phyloP scores from a whole-genome alignment of 2,113 vertebrate species.

The Rattus rattus region DNA sequence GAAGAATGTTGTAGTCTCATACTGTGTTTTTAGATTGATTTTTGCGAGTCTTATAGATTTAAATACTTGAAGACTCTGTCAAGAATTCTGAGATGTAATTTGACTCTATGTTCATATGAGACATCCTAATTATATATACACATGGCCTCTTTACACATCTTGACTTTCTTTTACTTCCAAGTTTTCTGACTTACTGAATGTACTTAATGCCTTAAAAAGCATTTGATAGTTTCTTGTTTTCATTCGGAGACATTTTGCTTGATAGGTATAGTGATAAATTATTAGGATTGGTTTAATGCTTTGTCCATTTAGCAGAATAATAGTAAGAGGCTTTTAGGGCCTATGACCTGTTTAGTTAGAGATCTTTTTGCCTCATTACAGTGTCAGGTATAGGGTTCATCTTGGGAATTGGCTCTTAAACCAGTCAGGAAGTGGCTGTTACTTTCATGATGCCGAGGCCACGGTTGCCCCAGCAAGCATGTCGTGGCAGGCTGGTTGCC shows the following conservation, averaged over 20 bases:
- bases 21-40: conserved; percentile 21
- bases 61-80: conserved; percentile 34
- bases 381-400: neutral
- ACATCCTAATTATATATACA: neutral
- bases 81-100: conserved; percentile 5
- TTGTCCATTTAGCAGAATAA: neutral
- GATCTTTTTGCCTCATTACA: neutral
- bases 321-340: neutral
- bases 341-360: neutral
- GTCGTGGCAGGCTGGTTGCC: neutral
- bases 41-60: conserved; percentile 54
- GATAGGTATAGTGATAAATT: neutral
- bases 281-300: neutral
- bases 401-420: neutral
- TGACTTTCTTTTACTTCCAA: conserved; percentile 39
- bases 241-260: conserved; percentile 16
- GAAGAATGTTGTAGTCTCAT: neutral
- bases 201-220: neutral
- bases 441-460: neutral
- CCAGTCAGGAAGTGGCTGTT: neutral
- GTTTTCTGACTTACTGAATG: conserved; percentile 22
- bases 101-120: neutral
- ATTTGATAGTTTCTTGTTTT: conserved; percentile 7
- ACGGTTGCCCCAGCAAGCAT: neutral
- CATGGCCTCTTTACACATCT: neutral